Conservation (phyloP, 23 tunicate species). For the Phallusia fumigata region DNA sequence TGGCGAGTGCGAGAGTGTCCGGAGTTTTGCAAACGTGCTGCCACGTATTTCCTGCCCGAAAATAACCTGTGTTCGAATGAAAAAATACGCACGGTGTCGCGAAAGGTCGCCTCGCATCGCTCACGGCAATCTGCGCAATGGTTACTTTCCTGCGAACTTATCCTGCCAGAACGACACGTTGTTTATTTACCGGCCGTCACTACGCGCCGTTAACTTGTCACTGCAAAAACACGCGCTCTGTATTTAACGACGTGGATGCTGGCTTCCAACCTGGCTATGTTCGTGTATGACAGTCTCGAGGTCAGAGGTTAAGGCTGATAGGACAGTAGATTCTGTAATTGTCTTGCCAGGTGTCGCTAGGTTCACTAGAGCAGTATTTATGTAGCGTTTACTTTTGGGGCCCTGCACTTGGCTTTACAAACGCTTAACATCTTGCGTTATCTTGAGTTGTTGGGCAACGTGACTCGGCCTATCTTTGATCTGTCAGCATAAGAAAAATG, state of each 20-base stretch:
- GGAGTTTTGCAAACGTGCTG: neutral
- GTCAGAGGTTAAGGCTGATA: neutral
- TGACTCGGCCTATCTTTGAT: too few relatives aligned
- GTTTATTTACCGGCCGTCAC: constrained; percentile 1
- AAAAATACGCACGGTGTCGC: constrained; percentile 8
- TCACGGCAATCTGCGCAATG: constrained; percentile 1
- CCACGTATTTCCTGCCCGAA: neutral
- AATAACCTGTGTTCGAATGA: neutral
- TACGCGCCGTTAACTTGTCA: neutral
- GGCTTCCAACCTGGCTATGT: neutral
- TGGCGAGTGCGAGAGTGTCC: constrained; percentile 1
- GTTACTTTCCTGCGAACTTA: neutral
- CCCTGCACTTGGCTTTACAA: too few relatives aligned
- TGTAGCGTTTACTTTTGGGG: too few relatives aligned
- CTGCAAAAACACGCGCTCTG: neutral
- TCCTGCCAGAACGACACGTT: neutral
- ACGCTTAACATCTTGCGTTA: too few relatives aligned
- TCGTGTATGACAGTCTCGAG: neutral
- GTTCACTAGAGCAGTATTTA: neutral
- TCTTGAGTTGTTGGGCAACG: too few relatives aligned
- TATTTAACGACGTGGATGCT: neutral
- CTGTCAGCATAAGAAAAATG: too few relatives aligned
- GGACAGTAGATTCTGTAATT: neutral
- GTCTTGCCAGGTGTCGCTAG: neutral
- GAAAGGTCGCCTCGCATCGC: neutral